A percentile compares a stretch with the other conserved stretches of the same genome.
Evolutionary conservation across 1,140 invertebrate genomes (phyloP).

Genomic region (Uloborus diversus): DNA sequence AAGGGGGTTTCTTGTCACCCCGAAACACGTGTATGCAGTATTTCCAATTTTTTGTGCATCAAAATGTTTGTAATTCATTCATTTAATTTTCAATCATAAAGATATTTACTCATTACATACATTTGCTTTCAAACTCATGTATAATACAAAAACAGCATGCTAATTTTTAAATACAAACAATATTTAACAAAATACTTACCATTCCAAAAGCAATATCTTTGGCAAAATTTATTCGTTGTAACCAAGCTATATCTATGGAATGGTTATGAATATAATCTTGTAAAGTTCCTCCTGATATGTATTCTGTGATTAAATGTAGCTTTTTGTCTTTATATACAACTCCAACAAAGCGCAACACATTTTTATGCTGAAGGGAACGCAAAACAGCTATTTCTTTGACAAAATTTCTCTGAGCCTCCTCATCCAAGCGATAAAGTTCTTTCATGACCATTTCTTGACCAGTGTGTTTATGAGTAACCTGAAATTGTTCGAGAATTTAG

Average conservation of each 20-base stretch:
- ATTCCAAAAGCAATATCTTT: conserved; percentile 92
- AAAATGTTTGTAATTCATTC: no score
- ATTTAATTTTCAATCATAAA: no score
- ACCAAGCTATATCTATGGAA: conserved; percentile 79
- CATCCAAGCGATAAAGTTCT: conserved; percentile 90
- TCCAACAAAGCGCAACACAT: conserved; percentile 90
- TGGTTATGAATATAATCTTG: conserved; percentile 82
- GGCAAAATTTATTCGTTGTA: conserved; percentile 81
- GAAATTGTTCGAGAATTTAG: no score
- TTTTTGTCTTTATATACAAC: conserved; percentile 92
- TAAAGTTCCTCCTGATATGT: conserved; percentile 89
- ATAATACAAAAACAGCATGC: no score
- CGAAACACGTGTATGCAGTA: no score
- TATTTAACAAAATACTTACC: conserved; percentile 59
- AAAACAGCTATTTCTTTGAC: conserved; percentile 92
- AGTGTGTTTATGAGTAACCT: conserved; percentile 88
- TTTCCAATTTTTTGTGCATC: no score
- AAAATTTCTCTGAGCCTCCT: conserved; percentile 92
- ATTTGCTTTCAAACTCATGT: no score
- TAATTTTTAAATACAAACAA: no score
- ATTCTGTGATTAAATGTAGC: conserved; percentile 90
- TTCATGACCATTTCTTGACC: conserved; percentile 95
- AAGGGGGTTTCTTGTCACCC: no score
- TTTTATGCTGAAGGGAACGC: conserved; percentile 84
- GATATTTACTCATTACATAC: no score